Base-by-base conservation (phyloP, 1,140 invertebrate genomes). In the Pseudoatta argentina region DNA sequence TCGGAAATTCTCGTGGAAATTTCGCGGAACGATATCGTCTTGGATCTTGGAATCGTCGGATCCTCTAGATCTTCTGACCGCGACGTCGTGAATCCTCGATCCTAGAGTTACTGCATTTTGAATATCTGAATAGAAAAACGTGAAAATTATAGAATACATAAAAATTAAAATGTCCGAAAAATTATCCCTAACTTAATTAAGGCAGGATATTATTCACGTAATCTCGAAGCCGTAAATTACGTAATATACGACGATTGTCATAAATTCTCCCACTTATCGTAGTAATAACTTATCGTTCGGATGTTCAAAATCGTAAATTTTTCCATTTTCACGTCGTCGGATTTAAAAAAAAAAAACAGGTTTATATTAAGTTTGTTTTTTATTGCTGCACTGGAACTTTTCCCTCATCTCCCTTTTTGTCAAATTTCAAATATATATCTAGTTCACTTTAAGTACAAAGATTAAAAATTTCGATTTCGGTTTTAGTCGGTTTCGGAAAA, bases 11-110 rank as follows among this genome's bases (percentile, higher is more conserved):
- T 48, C 63, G 63, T 44, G 21, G n/a, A 44, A 51, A 75, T 83
- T 83, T 83, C 79, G 39, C 55, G 39, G 55, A 73, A 57, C 44
- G 55, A 75, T 44, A 61, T 83, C 57, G 48, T 24, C 69, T 48
- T 24, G 55, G 24, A 34, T 34, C 18, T 24, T 2, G 18, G 21
- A 12, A 59, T 72, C 51, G 77, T 67, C 7, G 27, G 34, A 57
- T 39, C 34, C 34, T 18, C 34, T 76, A 12, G 34, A 76, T 66
- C 76, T 51, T 78, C 57, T 24, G 53, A 39, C 7, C 34, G 34
- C 34, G 34, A 14, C 10, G 55, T 39, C 48, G 4, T 18, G 18
- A 77, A 77, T 81, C 21, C 16, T 72, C 48, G 66, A 8, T 81
- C 16, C 18, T n/a, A 12, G 27, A 57, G 12, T 53, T 34, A 57